Base-by-base conservation (phyloP, 2,888 invertebrate genomes). In the Megalurothrips usitatus region DNA sequence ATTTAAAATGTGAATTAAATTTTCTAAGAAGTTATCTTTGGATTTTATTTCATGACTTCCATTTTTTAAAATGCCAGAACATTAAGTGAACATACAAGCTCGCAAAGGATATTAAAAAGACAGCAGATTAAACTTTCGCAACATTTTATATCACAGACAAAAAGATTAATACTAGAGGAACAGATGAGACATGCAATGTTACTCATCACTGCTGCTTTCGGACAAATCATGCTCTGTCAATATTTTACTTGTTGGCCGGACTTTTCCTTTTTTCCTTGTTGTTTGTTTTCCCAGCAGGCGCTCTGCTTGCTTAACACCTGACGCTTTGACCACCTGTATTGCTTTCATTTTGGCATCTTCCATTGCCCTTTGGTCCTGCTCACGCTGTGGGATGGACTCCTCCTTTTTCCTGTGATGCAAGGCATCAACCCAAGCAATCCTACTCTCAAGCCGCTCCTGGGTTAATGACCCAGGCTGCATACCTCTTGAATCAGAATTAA, bases 341-440 rank as follows among this genome's bases (percentile, higher is more conserved):
- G 95, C 95, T 86, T 92, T 92, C 84, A 93, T 87, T 87, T 93
- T 94, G 84, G 91, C 92, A 85, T 91, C 90, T 79, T 93, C 87
- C 83, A 92, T 88, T 85, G 90, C 89, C 82, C 89, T 88, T 86
- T 91, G 91, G 83, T 92, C 92, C 82, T 90, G 91, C 86, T 93
- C 92, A 83, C 91, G 90, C 85, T 95, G 95, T 0, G 94, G 94
- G 85, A 95, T 94, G 0, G 90, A 86, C 87, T 92, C 92, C 85
- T 90, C 90, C 78, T 86, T 82, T 14, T 84, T 83, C 80, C 84
- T 82, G 26, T 84, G 82, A 81, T 85, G 84, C 48, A 83, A 83
- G 79, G n/a, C 83, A 81, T 43, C 83, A 81, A 87, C 86, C 82
- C 86, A 84, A 80, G 86, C 84, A 28, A 85, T 84, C 82, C 85